Conservation (phyloP, 2,113 vertebrate genomes). For the Todiramphus saurophagus region DNA sequence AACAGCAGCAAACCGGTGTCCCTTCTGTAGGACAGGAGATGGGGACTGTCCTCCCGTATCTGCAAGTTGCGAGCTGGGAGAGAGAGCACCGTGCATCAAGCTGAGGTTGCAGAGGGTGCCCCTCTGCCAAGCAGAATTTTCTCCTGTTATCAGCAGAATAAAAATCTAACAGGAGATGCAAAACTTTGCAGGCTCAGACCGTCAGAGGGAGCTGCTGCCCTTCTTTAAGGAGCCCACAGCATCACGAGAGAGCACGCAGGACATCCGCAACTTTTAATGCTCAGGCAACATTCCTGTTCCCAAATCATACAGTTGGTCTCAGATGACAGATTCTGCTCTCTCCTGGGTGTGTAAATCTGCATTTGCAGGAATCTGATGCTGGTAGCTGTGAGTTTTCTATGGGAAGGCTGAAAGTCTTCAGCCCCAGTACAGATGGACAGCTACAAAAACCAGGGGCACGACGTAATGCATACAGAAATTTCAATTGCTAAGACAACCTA, state of each 20-base stretch:
- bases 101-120: background rate
- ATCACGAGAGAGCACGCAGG: background rate
- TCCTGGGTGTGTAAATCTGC: background rate
- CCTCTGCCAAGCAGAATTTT: background rate
- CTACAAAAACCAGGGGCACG: background rate
- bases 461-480: background rate
- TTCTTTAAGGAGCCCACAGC: constrained; percentile 7
- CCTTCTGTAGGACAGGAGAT: background rate
- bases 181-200: constrained; percentile 26
- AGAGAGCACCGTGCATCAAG: background rate
- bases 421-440: background rate
- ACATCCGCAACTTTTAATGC: background rate
- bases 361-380: background rate
- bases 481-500: background rate
- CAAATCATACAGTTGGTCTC: background rate
- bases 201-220: constrained; percentile 70
- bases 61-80: background rate
- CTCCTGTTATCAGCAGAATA: background rate
- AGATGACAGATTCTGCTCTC: background rate
- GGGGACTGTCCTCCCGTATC: background rate
- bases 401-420: background rate
- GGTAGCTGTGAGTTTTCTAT: background rate
- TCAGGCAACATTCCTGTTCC: background rate
- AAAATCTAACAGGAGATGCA: background rate
- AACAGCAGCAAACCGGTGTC: background rate